phyloP scores from a whole-genome alignment of 2,797 vertebrate species.

The Sebastes jordani region DNA sequence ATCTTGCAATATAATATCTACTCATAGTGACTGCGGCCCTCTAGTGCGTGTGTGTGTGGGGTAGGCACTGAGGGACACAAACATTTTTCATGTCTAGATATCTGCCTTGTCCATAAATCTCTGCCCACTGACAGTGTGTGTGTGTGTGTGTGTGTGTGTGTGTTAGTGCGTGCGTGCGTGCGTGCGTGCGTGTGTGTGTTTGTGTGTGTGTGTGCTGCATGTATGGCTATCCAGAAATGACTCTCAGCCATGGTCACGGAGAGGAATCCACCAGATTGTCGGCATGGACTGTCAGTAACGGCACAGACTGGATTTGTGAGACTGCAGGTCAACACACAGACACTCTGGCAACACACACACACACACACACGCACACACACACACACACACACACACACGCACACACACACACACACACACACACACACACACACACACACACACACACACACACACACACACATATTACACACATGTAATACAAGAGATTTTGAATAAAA shows the following conservation, averaged over 20 bases:
- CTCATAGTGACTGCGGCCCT: no score
- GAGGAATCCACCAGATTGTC: neutral
- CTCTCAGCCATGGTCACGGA: neutral
- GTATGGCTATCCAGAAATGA: neutral
- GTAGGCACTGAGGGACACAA: neutral
- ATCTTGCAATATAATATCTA: no score
- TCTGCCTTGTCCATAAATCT: conserved; percentile 13
- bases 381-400: no score
- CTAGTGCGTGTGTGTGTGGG: neutral
- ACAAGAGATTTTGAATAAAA: neutral
- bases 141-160: no score
- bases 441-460: no score
- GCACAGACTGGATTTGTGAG: neutral
- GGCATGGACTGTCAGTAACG: neutral
- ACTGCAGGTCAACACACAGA: neutral
- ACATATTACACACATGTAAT: neutral
- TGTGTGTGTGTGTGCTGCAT: neutral
- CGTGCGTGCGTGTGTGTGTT: neutral
- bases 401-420: neutral
- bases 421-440: no score
- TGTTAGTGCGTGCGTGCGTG: no score
- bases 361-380: no score
- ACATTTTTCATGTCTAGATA: conserved; percentile 13
- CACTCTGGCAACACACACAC: neutral
- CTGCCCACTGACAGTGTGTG: neutral